Evolutionary conservation across 2,888 invertebrate species (phyloP), one percentile per base, ranked within the genome.

Genomic region (Corythucha ciliata): DNA sequence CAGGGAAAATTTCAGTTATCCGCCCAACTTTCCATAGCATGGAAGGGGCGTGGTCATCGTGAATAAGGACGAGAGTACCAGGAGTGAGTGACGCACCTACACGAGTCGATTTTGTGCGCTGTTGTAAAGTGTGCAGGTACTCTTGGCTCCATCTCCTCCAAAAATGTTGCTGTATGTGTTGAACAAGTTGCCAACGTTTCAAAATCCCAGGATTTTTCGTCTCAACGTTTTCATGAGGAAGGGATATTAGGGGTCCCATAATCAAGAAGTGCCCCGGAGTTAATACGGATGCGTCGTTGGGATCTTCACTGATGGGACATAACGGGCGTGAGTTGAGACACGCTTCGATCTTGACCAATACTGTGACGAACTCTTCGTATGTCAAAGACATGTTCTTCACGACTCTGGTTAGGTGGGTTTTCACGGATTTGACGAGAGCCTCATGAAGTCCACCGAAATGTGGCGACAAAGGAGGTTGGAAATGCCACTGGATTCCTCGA

Each of bases 241-340:
- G 39, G 0, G 47, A 42, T 3, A 29, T 45, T 1, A 61, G 49
- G 4, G 63, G 41, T 22, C 29, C n/a, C 12, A 60, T 63, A 14
- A 63, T 54, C 1, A 67, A 52, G 48, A 64, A 63, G 56, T 66
- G 64, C 18, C 60, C 64, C 6, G 66, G 65, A 0, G 64, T 64
- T 1, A 66, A 49, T 2, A 58, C 57, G 20, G 58, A 51, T 1
- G 32, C 46, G 27, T 55, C 61, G n/a, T 49, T 29, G 0, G 60
- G 56, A 51, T 60, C 61, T 1, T 52, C 21, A 2, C 62, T 60
- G 1, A 64, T 25, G 4, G 60, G 53, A 14, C 54, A 57, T 0
- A 65, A 16, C 5, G 64, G 64, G 21, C 64, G 20, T 2, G 61
- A 64, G 47, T 65, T 64, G 6, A 64, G 40, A 16, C 58, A 54